Base-by-base conservation (phyloP, 1,140 invertebrate species). In the Temnothorax curvispinosus region DNA sequence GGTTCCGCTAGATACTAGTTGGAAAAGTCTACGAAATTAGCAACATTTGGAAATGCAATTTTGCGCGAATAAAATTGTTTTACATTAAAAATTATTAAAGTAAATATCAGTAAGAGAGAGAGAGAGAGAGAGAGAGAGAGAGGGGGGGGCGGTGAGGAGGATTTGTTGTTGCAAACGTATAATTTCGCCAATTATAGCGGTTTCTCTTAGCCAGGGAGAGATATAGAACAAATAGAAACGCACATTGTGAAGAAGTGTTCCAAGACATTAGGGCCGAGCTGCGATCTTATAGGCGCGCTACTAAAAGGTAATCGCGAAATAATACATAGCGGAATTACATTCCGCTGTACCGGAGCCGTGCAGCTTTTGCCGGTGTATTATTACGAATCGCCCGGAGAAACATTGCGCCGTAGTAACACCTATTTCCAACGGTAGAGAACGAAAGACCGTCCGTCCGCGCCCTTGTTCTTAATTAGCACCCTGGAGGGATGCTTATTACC, bases 251-350 rank as follows among this genome's bases (percentile, higher is more conserved):
- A 84, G 54, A 84, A 84, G 54, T 27, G 69, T 44, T 74, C 67
- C 9, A 60, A 84, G 69, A 84, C 54, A 84, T 84, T 84, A 84
- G 80, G 54, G 54, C 54, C 5, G 69, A 72, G 60, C 52, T 38
- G 64, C 38, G 78, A 71, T 81, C 62, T 27, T 27, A 27, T 67
- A 67, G 32, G 64, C 65, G 67, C 80, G 80, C 67, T 54, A 74
- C 44, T 84, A 84, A 75, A 84, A 75, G 80, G 62, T 84, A 84
- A 84, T 84, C 54, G 80, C 80, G 54, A 74, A 74, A 74, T 84
- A 84, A 84, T 84, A 84, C 54, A 84, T 84, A 84, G 69, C 69
- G 69, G 44, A 84, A 84, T 84, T 84, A 84, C 54, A 74, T 84
- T 84, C 69, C 65, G 35, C 50, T 69, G 60, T n/a, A 18, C 54